A percentile compares a stretch with the other conserved stretches of the same genome.
phyloP scores from a whole-genome alignment of 2,888 invertebrate genomes.

The Catocala sponsa region DNA sequence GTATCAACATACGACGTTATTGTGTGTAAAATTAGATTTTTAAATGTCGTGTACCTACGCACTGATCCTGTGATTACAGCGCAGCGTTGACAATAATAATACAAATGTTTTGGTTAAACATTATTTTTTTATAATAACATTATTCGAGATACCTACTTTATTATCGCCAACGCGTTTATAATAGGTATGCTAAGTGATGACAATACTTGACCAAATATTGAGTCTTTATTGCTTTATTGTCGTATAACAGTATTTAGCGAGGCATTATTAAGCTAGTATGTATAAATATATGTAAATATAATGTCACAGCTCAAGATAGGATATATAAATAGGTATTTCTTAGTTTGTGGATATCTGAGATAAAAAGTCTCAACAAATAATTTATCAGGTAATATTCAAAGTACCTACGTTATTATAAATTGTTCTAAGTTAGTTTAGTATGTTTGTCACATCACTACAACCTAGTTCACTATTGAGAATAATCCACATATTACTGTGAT shows the following conservation, averaged over 20 bases:
- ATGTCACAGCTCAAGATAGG: slow-evolving; percentile 13
- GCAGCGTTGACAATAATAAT: neutral
- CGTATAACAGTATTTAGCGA: neutral
- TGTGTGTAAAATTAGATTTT: slow-evolving; percentile 5
- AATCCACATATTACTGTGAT: slow-evolving; percentile 1
- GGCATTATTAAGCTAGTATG: neutral
- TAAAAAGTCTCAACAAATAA: neutral
- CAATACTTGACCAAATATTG: slow-evolving; percentile 1
- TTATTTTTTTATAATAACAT: neutral
- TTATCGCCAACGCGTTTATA: slow-evolving; percentile 6
- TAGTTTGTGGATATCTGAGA: neutral
- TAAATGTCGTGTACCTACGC: neutral
- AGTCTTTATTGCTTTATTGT: neutral
- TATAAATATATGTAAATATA: slow-evolving; percentile 5
- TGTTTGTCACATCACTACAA: no score
- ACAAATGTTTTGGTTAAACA: neutral
- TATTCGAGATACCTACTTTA: slow-evolving; percentile 9
- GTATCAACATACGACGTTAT: no score
- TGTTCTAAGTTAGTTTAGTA: no score
- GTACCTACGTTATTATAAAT: no score
- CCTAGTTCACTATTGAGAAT: no score
- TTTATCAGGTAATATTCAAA: neutral
- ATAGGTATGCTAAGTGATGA: neutral
- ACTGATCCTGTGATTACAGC: neutral
- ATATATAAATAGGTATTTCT: neutral